Evolutionary conservation across 2,113 vertebrate species (phyloP).

Genomic region (Cephalopterus ornatus): DNA sequence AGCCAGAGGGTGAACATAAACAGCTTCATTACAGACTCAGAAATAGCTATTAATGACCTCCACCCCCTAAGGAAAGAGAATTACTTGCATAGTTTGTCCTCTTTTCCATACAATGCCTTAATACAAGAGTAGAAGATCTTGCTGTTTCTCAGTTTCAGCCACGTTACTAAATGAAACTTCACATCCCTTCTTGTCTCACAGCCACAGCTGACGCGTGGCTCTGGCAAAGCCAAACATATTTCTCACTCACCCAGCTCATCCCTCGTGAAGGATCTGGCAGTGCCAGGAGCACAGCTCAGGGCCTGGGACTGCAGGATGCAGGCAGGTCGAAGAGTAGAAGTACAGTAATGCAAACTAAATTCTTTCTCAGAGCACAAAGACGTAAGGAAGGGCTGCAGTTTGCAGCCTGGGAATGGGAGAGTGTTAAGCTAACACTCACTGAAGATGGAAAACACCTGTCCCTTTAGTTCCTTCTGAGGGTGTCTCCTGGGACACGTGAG

Average conservation of each 20-base stretch:
- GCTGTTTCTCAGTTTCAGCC: not conserved
- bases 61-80: not conserved
- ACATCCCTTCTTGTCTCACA: not conserved
- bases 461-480: not conserved
- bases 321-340: not conserved
- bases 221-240: not conserved
- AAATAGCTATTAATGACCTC: not conserved
- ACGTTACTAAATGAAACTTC: not conserved
- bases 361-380: not conserved
- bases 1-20: not conserved
- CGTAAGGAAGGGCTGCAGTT: not conserved
- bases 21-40: not conserved
- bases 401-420: not conserved
- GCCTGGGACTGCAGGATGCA: not conserved
- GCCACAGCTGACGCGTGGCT: not conserved
- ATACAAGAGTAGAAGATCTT: not conserved
- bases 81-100: not conserved
- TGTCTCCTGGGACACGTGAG: not conserved
- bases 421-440: not conserved
- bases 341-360: not conserved
- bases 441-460: constrained; percentile 16
- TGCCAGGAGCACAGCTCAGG: not conserved
- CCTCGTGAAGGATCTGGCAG: not conserved
- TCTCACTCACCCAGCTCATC: not conserved
- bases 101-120: not conserved